Conservation (phyloP, 2,888 invertebrate genomes). For the Allolobophora icterica region DNA sequence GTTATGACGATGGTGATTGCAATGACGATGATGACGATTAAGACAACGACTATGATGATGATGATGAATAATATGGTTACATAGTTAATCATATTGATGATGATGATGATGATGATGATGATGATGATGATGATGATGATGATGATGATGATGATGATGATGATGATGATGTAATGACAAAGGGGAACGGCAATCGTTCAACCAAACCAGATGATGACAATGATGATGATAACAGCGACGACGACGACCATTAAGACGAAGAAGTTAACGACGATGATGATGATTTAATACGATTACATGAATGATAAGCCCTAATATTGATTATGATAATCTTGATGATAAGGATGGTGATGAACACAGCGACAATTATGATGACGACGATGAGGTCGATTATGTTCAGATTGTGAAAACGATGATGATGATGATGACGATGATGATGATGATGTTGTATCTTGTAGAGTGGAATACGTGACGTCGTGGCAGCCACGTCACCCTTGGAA, state of each 20-base stretch:
- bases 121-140: too few species aligned
- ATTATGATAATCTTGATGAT: not conserved
- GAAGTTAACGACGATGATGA: not conserved
- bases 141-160: too few species aligned
- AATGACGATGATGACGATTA: not conserved
- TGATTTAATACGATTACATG: not conserved
- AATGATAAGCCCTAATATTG: not conserved
- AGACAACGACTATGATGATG: not conserved
- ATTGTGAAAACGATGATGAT: constrained; percentile 23
- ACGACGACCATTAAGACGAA: not conserved
- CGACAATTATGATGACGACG: constrained; percentile 6
- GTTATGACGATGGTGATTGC: not conserved
- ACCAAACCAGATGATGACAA: not conserved
- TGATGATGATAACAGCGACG: not conserved
- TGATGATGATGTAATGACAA: too few species aligned
- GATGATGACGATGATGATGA: constrained; percentile 30
- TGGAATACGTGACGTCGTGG: constrained; percentile 31
- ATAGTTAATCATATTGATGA: too few species aligned
- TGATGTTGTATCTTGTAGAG: not conserved
- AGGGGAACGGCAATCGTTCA: too few species aligned
- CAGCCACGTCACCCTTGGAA: constrained; percentile 13
- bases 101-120: too few species aligned
- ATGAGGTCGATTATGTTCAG: constrained; percentile 20
- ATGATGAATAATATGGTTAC: too few species aligned
- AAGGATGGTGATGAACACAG: not conserved